Percentiles rank a stretch among this genome's conserved stretches.
Evolutionary conservation across 2,113 vertebrate species (phyloP).

Genomic region (Bettongia penicillata): DNA sequence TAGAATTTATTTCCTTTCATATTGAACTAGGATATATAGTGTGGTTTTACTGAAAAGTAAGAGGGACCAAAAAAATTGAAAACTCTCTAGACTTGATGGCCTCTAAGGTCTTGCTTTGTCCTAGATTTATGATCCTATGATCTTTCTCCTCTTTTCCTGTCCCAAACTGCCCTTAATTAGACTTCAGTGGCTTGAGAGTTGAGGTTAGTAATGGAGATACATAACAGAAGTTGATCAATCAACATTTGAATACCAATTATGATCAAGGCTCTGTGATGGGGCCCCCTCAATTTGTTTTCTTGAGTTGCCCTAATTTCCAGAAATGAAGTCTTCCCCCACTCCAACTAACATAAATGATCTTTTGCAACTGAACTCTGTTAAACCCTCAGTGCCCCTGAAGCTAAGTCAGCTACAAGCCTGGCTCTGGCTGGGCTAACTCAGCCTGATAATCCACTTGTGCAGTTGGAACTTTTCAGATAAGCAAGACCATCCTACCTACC

Average conservation of each 20-base stretch:
- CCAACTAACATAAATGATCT: neutral
- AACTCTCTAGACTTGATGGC: neutral
- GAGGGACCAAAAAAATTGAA: neutral
- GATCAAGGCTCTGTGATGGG: neutral
- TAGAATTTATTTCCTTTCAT: neutral
- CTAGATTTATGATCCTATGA: neutral
- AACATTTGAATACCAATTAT: neutral
- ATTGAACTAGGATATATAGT: neutral
- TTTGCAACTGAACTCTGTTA: neutral
- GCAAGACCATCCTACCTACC: too few species aligned
- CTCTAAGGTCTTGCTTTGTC: neutral
- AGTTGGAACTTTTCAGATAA: neutral
- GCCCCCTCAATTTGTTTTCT: neutral
- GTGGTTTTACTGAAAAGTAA: neutral
- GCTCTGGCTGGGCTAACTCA: neutral
- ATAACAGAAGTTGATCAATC: neutral
- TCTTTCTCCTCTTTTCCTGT: neutral
- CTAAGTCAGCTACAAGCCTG: too few species aligned
- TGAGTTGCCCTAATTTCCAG: neutral
- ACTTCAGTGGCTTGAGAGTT: neutral
- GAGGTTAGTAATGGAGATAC: neutral
- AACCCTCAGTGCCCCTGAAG: neutral
- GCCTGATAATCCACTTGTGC: neutral
- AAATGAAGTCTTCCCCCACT: neutral
- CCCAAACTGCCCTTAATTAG: neutral